Evolutionary conservation across 2,888 invertebrate genomes (phyloP), one percentile per base, ranked within the genome.

Genomic region (Sinohyriopsis cumingii): DNA sequence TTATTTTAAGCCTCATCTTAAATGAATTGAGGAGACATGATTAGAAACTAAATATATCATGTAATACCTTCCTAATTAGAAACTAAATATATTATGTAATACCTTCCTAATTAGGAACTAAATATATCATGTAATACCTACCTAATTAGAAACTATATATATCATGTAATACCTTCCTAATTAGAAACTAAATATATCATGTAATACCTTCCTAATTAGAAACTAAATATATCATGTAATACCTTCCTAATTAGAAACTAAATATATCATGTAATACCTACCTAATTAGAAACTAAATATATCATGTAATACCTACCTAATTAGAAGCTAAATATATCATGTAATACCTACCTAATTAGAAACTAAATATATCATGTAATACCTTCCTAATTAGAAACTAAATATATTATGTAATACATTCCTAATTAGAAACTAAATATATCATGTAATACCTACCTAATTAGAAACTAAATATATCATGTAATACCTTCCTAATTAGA

Each of bases 171-270:
- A 91, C 93, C 93, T 89, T 96, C 96, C 91, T n/a, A n/a, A n/a
- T n/a, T n/a, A n/a, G n/a, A n/a, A n/a, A n/a, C n/a, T n/a, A 33
- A 9, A 1, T 9, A 15, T 28, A 59, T 3, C 33, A 64, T 63
- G 33, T 28, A 28, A n/a, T 15, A 91, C 93, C 93, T 89, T 96
- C 96, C 91, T n/a, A n/a, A n/a, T n/a, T n/a, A n/a, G n/a, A n/a
- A n/a, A n/a, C n/a, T n/a, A 33, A 9, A 1, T 9, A 15, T 28
- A 59, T 3, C 33, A 64, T 63, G 33, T 28, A 28, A n/a, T 15
- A 91, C 93, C 93, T 89, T 96, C 96, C 91, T n/a, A n/a, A n/a
- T n/a, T n/a, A n/a, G n/a, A n/a, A n/a, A n/a, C n/a, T n/a, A 33
- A 9, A 1, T 9, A 15, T 28, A 59, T 3, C 33, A 64, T 63